Evolutionary conservation across 30 jellyfish, hydroid and myxozoan species (phyloP), one percentile per base, ranked within the genome.

Genomic region (Rhopilema esculentum): DNA sequence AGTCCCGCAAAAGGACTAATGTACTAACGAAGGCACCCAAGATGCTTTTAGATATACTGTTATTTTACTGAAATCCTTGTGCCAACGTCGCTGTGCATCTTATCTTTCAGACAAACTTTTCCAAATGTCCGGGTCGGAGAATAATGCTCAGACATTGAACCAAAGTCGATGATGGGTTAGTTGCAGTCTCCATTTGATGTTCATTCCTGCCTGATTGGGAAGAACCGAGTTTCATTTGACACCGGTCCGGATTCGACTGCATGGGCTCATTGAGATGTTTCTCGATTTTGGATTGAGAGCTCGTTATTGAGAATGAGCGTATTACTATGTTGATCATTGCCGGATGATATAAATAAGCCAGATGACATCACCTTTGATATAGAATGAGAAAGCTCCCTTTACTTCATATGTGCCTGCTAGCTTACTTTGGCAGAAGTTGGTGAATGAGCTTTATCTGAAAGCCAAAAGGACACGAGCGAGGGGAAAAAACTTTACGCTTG

Each of bases 91-190:
- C 6, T 40, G 57, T 40, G 57, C 65, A 67, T 12, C 48, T 49
- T 61, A 20, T 40, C 25, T 78, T 76, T 29, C 88, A 88, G 96
- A 88, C 83, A 88, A 88, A 65, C 76, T 88, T 32, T 88, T 88
- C 69, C 96, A 88, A 77, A 88, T 88, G 96, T 88, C 96, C 7
- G 94, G 84, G 4, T 49, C 72, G 29, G 94, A 85, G 31, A 87
- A 85, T 6, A 29, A 87, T 7, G 1, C 83, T 22, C 94, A 85
- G 51, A 27, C 74, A 51, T 88, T 33, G 29, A 65, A 31, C 65
- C 88, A 85, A 52, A 61, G 21, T 40, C 86, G 87, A 27, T 72
- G 79, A 79, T 24, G 27, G 63, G 57, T 25, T 16, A 26, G 18
- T 23, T 28, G 52, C 32, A 28, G 33, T 23, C 77, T 23, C 52